phyloP scores from a whole-genome alignment of 2,797 vertebrate species.

The Liasis olivaceus region DNA sequence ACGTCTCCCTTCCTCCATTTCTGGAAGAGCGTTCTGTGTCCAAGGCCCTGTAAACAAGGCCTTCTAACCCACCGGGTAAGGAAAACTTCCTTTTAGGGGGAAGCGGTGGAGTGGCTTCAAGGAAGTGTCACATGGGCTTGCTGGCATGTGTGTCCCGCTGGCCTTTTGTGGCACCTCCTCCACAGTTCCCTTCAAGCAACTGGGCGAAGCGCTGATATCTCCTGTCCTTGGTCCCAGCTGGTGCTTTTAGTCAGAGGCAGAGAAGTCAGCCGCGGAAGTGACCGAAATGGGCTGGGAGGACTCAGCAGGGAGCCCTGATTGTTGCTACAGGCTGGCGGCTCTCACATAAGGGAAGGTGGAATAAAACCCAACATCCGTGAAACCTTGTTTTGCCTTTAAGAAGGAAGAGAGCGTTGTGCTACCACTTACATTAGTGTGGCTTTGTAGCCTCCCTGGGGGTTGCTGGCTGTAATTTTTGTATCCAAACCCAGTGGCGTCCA shows the following conservation, averaged over 20 bases:
- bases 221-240: conserved; percentile 59
- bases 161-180: conserved; percentile 67
- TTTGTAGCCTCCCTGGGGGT: neutral
- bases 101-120: conserved; percentile 65
- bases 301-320: neutral
- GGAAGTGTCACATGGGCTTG: conserved; percentile 68
- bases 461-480: too few species aligned
- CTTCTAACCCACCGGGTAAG: conserved; percentile 52
- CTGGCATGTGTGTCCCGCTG: conserved; percentile 66
- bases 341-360: neutral
- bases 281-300: conserved; percentile 44
- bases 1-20: conserved; percentile 39
- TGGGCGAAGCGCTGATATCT: conserved; percentile 51
- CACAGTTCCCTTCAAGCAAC: conserved; percentile 60
- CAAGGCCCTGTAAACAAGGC: conserved; percentile 67
- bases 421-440: too few species aligned
- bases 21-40: conserved; percentile 54
- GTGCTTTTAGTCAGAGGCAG: conserved; percentile 58
- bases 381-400: neutral
- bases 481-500: too few species aligned
- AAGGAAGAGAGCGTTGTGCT: neutral
- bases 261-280: conserved; percentile 65
- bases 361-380: neutral
- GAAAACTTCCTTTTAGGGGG: conserved; percentile 76
- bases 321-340: conserved; percentile 38